phyloP scores from a whole-genome alignment of 2,888 invertebrate species.

The Cylloceria caligata region DNA sequence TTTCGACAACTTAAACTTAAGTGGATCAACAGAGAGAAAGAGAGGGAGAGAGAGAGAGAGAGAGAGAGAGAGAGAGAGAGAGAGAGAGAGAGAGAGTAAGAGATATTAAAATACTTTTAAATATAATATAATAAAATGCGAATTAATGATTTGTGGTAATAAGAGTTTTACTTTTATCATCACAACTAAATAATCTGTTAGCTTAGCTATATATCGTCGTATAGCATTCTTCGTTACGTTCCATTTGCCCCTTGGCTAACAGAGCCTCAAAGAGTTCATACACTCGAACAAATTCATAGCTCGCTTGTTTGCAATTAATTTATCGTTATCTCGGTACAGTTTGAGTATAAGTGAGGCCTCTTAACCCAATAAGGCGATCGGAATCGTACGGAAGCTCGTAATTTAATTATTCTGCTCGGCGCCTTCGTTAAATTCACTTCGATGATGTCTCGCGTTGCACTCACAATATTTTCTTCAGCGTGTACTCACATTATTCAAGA shows the following conservation, averaged over 20 bases:
- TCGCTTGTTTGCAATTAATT: constrained; percentile 37
- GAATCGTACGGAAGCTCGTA: constrained; percentile 56
- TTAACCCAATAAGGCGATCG: constrained; percentile 42
- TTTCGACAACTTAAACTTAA: constrained; percentile 40
- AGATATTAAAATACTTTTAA: background rate
- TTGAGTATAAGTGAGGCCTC: constrained; percentile 6
- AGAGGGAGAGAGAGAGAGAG: too few relatives aligned
- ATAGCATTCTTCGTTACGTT: constrained; percentile 15
- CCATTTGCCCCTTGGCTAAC: background rate
- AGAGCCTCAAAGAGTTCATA: background rate
- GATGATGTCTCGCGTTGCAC: constrained; percentile 18
- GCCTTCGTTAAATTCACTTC: constrained; percentile 54
- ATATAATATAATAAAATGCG: background rate
- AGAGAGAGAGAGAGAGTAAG: too few relatives aligned
- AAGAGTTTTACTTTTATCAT: background rate
- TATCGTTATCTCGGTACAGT: constrained; percentile 36
- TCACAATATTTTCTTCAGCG: constrained; percentile 27
- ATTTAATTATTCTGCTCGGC: constrained; percentile 63
- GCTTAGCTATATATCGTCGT: background rate
- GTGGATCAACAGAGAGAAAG: background rate
- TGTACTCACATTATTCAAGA: background rate
- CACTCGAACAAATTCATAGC: constrained; percentile 24
- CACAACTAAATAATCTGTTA: too few relatives aligned
- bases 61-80: too few relatives aligned
- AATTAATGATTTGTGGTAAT: too few relatives aligned